These are phyloP conservation scores for Lynx canadensis DNA, from an alignment of 2,113 vertebrate species.

Conservation along the genomic window DNA sequence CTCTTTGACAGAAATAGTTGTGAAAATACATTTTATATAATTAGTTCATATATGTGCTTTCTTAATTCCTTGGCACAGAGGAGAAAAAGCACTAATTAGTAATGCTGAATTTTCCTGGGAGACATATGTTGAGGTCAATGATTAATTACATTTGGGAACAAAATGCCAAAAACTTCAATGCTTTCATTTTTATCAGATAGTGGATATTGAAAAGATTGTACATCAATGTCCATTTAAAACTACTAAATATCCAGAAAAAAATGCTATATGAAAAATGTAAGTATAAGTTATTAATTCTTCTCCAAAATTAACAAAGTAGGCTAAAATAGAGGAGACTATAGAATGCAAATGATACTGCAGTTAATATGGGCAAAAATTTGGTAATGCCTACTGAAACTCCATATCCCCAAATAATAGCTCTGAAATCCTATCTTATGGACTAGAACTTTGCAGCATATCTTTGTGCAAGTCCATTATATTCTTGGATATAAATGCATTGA, in stretches of 20 bases:
- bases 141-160: conserved; percentile 63
- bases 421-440: not conserved
- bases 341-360: not conserved
- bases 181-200: conserved; percentile 60
- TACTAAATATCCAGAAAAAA: conserved; percentile 43
- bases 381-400: not conserved
- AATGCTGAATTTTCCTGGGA: conserved; percentile 38
- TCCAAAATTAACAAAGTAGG: not conserved
- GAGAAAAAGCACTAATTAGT: conserved; percentile 59
- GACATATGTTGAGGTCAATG: conserved; percentile 58
- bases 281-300: conserved; percentile 41
- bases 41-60: conserved; percentile 31
- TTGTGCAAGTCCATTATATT: not conserved
- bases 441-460: not conserved
- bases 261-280: not conserved
- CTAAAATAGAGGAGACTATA: conserved; percentile 17
- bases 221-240: conserved; percentile 42
- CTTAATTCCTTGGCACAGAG: conserved; percentile 49
- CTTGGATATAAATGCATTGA: not conserved
- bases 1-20: not conserved
- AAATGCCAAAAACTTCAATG: conserved; percentile 46
- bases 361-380: not conserved
- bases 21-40: conserved; percentile 55
- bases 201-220: conserved; percentile 44
- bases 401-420: not conserved